Base-by-base conservation (phyloP, 1,140 invertebrate genomes). In the Zaprionus kolodkinae region DNA sequence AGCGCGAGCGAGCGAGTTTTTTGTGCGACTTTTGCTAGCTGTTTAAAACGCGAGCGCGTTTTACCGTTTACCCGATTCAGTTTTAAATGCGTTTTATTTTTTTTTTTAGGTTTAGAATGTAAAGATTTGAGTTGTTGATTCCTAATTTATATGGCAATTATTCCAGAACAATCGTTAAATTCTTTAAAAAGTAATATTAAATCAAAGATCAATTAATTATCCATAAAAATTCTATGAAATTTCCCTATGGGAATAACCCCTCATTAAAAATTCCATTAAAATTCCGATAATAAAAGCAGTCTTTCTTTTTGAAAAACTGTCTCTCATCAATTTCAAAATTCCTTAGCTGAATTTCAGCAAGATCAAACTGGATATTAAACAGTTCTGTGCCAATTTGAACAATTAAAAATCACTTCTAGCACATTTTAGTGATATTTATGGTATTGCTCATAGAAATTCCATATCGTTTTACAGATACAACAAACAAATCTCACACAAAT, bases 1-100 rank as follows among this genome's bases (percentile, higher is more conserved):
- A 81, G 82, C 79, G 68, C 76, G 67, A 82, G 82, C 76, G 54
- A 45, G 73, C 76, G 64, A 67, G 64, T 76, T 72, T 81, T 66
- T 40, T 70, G 72, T 77, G 72, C 77, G 69, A 45, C 60, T 79
- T 62, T 68, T 38, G 61, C n/a, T 52, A 74, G 64, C 56, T 62
- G 33, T 50, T 86, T 27, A 61, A 70, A 70, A 76, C 71, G 79
- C 78, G 68, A 40, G 25, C 74, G 40, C 75, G 56, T 56, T 75
- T 74, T 50, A 56, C 17, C 52, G 55, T 60, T 38, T 62, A 56
- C 52, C 54, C 40, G 65, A 74, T 78, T 79, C 36, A 12, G 59
- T 74, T 64, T n/a, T 13, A 55, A 12, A 12, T 55, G 52, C 27
- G 52, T 13, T 55, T 48, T 27, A n/a, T 55, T 48, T 25, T 15